phyloP scores from a whole-genome alignment of 2,797 vertebrate species.

The Onychomys arenicola region DNA sequence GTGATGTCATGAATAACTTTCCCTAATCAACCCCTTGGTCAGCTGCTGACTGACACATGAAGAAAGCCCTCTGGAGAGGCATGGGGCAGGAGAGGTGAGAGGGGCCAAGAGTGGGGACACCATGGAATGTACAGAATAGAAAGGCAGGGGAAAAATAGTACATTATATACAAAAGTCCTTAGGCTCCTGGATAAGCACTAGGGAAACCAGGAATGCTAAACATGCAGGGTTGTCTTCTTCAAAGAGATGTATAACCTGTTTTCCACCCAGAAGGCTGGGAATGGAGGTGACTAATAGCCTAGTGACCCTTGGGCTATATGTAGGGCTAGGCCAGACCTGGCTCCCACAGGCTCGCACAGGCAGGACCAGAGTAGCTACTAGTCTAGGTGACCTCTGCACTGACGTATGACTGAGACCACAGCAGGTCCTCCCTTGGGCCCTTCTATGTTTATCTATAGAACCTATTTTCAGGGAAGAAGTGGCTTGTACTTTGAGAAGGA shows the following conservation, averaged over 20 bases:
- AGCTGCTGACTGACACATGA: not conserved
- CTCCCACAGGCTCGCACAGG: not conserved
- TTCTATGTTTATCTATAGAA: not conserved
- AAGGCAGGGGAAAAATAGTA: not conserved
- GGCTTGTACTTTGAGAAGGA: not conserved
- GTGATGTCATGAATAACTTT: not conserved
- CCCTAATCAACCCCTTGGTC: not conserved
- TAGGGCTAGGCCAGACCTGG: not conserved
- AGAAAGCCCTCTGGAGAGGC: not conserved
- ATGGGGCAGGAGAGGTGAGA: rapidly evolving
- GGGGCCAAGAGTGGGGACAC: not conserved
- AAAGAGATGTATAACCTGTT: not conserved
- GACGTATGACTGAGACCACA: not conserved
- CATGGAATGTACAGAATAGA: not conserved
- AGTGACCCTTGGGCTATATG: not conserved
- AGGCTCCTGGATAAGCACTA: not conserved
- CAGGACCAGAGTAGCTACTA: not conserved
- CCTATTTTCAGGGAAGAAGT: not conserved
- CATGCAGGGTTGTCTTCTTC: not conserved
- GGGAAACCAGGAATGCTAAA: not conserved
- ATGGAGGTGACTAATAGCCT: not conserved
- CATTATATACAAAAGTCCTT: not conserved
- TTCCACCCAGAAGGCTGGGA: not conserved
- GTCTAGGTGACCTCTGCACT: not conserved
- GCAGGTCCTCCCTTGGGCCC: not conserved